A percentile compares a stretch with the other conserved stretches of the same genome.
phyloP scores from a whole-genome alignment of 2,888 invertebrate genomes.

The Tipula confusa region DNA sequence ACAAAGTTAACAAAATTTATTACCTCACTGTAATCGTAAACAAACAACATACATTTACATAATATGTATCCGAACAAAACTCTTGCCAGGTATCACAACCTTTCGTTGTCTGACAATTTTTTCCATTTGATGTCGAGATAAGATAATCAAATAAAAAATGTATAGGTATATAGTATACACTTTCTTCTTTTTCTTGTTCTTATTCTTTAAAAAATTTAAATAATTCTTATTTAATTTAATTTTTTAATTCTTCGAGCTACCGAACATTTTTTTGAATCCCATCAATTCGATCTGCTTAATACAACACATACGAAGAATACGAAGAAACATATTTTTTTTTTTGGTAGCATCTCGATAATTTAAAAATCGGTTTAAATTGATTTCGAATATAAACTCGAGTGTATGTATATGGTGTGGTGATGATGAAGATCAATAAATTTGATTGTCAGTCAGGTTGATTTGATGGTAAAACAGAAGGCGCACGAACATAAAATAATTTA shows the following conservation, averaged over 20 bases:
- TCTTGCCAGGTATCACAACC: background rate
- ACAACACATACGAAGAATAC: too few relatives aligned
- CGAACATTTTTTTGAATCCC: background rate
- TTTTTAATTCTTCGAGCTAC: slow-evolving; percentile 21
- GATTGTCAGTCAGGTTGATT: background rate
- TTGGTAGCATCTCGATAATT: background rate
- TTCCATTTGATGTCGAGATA: background rate
- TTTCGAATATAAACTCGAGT: background rate
- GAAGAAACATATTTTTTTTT: background rate
- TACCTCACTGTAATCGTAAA: slow-evolving; percentile 21
- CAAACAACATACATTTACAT: background rate
- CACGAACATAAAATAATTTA: background rate
- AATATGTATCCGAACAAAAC: too few relatives aligned
- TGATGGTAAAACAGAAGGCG: slow-evolving; percentile 4
- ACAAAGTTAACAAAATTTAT: background rate
- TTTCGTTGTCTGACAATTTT: background rate
- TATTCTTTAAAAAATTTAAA: background rate
- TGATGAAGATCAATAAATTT: background rate
- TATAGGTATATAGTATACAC: too few relatives aligned
- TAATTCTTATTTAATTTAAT: background rate
- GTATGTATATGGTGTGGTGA: background rate
- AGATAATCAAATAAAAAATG: background rate
- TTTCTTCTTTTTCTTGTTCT: background rate
- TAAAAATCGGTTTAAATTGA: background rate
- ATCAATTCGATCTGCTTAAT: background rate